These are phyloP conservation scores for Aspidiotus rigidus DNA, from an alignment of 2,888 invertebrate species.

Conservation along the genomic window DNA sequence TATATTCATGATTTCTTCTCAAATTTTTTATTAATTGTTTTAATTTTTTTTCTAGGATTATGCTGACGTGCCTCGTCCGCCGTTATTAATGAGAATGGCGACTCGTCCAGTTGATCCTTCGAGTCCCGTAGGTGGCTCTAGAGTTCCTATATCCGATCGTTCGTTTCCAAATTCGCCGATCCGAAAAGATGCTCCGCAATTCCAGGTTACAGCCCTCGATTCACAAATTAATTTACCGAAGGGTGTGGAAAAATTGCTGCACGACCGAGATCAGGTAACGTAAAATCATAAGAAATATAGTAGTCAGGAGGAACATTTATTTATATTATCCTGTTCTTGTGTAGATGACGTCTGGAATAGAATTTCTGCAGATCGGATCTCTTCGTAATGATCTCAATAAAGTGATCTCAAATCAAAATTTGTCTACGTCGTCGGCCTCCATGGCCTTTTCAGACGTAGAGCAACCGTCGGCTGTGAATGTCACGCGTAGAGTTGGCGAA, in stretches of 20 bases:
- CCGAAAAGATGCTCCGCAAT: slow-evolving; percentile 53
- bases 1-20: neutral
- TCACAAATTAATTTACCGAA: slow-evolving; percentile 8
- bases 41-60: slow-evolving; percentile 17
- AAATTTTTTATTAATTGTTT: neutral
- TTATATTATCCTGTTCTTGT: no score
- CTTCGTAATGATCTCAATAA: slow-evolving; percentile 19
- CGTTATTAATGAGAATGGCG: neutral
- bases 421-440: slow-evolving; percentile 1
- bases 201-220: slow-evolving; percentile 39
- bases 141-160: slow-evolving; percentile 17
- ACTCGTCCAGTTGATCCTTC: neutral
- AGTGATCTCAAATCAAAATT: slow-evolving; percentile 17
- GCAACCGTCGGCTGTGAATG: neutral
- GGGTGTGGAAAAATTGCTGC: slow-evolving; percentile 36
- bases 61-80: slow-evolving; percentile 3
- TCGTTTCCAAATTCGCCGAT: slow-evolving; percentile 56
- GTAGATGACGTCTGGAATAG: no score
- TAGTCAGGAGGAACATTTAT: no score
- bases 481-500: neutral
- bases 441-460: neutral
- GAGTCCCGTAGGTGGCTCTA: slow-evolving; percentile 3
- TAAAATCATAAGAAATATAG: neutral
- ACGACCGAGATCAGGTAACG: slow-evolving; percentile 38
- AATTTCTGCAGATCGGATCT: no score